phyloP scores from a whole-genome alignment of 1,140 invertebrate species.

The Drosophila bocqueti region DNA sequence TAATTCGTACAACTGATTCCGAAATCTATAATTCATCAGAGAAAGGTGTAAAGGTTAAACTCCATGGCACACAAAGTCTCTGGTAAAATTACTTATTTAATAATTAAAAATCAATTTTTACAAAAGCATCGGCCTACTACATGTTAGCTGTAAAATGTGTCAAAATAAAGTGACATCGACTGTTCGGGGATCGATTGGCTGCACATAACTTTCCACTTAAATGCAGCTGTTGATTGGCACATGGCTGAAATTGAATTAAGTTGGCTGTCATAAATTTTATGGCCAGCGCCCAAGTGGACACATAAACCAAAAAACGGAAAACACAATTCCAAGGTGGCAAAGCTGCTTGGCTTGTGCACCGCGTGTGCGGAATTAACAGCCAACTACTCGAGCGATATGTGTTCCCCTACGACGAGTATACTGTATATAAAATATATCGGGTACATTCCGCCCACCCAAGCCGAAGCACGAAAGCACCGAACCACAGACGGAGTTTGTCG shows the following conservation, averaged over 20 bases:
- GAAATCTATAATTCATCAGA: neutral
- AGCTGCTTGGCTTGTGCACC: slow-evolving; percentile 12
- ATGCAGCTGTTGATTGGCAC: slow-evolving; percentile 78
- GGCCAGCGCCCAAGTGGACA: slow-evolving; percentile 46
- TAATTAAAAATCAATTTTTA: slow-evolving; percentile 32
- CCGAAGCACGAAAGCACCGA: neutral
- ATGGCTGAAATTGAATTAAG: slow-evolving; percentile 78
- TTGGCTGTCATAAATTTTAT: slow-evolving; percentile 68
- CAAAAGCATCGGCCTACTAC: neutral
- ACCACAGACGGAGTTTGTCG: slow-evolving; percentile 13
- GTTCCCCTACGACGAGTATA: neutral
- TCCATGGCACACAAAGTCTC: neutral
- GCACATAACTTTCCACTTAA: slow-evolving; percentile 80
- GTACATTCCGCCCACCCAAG: slow-evolving; percentile 26
- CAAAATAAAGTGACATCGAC: slow-evolving; percentile 26
- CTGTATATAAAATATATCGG: neutral
- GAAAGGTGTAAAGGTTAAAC: neutral
- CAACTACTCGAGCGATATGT: slow-evolving; percentile 27
- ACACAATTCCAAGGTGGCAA: slow-evolving; percentile 15
- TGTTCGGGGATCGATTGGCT: slow-evolving; percentile 27
- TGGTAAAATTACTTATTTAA: slow-evolving; percentile 9
- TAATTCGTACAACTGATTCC: no score
- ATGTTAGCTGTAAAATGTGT: slow-evolving; percentile 30
- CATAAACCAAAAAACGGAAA: slow-evolving; percentile 46
- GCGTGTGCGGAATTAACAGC: slow-evolving; percentile 55